phyloP scores from a whole-genome alignment of 2,113 vertebrate species.

The Rhinogobius similis region DNA sequence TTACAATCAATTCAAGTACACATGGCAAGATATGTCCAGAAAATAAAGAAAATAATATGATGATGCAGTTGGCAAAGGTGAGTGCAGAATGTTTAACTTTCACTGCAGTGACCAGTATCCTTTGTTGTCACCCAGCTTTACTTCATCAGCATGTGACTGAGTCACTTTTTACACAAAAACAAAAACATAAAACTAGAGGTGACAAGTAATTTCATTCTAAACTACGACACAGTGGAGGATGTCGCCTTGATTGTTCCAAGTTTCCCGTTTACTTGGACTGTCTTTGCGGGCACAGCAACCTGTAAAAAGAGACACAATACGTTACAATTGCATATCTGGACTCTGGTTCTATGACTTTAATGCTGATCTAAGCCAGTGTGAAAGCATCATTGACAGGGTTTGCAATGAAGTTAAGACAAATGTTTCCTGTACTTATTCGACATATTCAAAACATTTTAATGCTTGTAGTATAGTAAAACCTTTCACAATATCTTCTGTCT shows the following conservation, averaged over 20 bases:
- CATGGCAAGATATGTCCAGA: slow-evolving; percentile 49
- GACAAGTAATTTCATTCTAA: slow-evolving; percentile 23
- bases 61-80: slow-evolving; percentile 5
- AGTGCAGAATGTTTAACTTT: background rate
- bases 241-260: slow-evolving; percentile 71
- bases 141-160: slow-evolving; percentile 22
- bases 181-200: slow-evolving; percentile 7
- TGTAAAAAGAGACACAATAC: slow-evolving; percentile 52
- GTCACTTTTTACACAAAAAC: slow-evolving; percentile 4
- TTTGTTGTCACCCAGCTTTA: background rate
- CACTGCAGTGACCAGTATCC: slow-evolving; percentile 10
- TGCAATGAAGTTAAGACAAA: background rate
- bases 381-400: background rate
- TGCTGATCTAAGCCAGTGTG: slow-evolving; percentile 12
- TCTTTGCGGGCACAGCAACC: slow-evolving; percentile 74
- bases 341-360: slow-evolving; percentile 8
- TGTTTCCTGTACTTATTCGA: no score
- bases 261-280: slow-evolving; percentile 76
- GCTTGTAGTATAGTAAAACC: background rate
- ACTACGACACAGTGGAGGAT: slow-evolving; percentile 40
- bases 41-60: slow-evolving; percentile 12
- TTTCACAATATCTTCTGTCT: background rate
- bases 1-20: slow-evolving; percentile 50
- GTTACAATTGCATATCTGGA: slow-evolving; percentile 29
- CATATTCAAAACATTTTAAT: background rate